Evolutionary conservation across 2,113 vertebrate genomes (phyloP), one percentile per base, ranked within the genome.

Genomic region (human): DNA sequence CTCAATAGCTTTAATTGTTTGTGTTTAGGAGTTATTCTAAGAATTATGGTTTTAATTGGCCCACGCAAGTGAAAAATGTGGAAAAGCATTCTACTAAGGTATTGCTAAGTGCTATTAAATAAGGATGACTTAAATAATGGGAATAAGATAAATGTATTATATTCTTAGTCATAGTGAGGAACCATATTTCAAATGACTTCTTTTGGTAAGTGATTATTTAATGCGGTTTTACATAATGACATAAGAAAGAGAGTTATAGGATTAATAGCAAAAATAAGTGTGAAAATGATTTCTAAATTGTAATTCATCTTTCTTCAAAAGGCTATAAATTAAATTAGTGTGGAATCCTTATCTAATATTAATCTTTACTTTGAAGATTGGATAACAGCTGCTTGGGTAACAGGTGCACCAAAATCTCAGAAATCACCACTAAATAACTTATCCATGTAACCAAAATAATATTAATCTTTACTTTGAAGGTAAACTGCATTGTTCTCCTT

Each of bases 161-260:
- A 61, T 40, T 72, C 78, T 93, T 96, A 97, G 89, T 95, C 97
- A 97, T 16, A 75, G 22, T 30, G n/a, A 89, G 43, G 43, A 94
- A 75, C 12, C 43, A 72, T 48, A 80, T 87, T 86, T 89, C 43
- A 96, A 83, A 94, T 80, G 6, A 57, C 16, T 89, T 78, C 30
- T 72, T 94, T 84, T 81, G 70, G 50, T 43, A 87, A 90, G 43
- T 13, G 14, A 8, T 96, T 80, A 85, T 94, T 90, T 82, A 96
- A 57, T 84, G 6, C 8, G 70, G 82, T n/a, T 87, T 94, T 38
- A 93, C 0, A 0, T 64, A 68, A 96, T 73, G 27, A 75, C 10
- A 8, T 7, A 40, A 22, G 14, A 40, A 91, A 91, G 30, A 92
- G 7, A 93, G 70, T 64, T 64, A 76, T 76, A 89, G 96, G 80